Conservation (phyloP, 30 jellyfish, hydroid and myxozoan genomes). For the Rhopilema esculentum region DNA sequence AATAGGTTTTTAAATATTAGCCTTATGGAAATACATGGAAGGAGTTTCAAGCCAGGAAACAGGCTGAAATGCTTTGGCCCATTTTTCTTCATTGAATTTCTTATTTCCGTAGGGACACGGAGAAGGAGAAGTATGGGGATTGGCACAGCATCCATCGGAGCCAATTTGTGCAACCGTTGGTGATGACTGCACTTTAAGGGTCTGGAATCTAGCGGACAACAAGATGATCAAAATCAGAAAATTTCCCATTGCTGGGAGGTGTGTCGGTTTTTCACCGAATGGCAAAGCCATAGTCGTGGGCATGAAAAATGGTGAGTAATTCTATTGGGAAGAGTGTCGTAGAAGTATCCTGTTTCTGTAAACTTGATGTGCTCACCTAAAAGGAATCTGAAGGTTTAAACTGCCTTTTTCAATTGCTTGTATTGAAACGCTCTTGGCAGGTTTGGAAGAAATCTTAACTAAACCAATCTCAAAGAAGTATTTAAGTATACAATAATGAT, state of each 20-base stretch:
- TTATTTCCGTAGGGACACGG: slow-evolving; percentile 82
- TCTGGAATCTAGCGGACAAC: slow-evolving; percentile 82
- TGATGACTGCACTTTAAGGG: slow-evolving; percentile 87
- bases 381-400: too few relatives aligned
- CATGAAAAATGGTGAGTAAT: slow-evolving; percentile 72
- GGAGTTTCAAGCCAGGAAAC: too few relatives aligned
- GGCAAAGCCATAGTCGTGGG: slow-evolving; percentile 92
- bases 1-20: too few relatives aligned
- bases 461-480: too few relatives aligned
- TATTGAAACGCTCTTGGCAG: too few relatives aligned
- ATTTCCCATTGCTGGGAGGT: slow-evolving; percentile 78
- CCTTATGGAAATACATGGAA: too few relatives aligned
- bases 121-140: slow-evolving; percentile 98
- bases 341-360: too few relatives aligned
- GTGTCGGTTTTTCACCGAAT: slow-evolving; percentile 89
- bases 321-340: background rate
- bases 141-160: slow-evolving; percentile 84
- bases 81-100: too few relatives aligned
- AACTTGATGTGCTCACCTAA: too few relatives aligned
- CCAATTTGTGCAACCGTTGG: slow-evolving; percentile 82
- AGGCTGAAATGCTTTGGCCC: background rate
- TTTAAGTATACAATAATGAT: too few relatives aligned
- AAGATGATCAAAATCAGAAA: slow-evolving; percentile 55
- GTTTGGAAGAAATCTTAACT: too few relatives aligned
- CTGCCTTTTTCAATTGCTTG: too few relatives aligned